Evolutionary conservation across 2,888 invertebrate species (phyloP).

Genomic region (Cacoxenus indagator): DNA sequence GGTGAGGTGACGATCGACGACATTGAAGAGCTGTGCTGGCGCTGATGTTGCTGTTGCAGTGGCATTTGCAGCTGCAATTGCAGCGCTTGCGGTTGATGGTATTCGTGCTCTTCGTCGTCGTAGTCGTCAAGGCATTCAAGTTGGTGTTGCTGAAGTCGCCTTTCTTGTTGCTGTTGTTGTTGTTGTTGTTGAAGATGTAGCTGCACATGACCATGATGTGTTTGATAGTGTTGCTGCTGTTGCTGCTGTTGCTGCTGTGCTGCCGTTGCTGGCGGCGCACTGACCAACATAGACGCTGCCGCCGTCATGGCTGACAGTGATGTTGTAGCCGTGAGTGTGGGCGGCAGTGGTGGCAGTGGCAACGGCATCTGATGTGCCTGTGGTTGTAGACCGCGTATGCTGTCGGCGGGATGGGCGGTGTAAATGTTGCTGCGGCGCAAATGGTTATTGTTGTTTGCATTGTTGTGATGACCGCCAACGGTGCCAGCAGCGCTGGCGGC

Average conservation of each 20-base stretch:
- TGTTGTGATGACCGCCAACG: slow-evolving; percentile 35
- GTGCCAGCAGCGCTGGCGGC: slow-evolving; percentile 36
- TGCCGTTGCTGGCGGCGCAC: slow-evolving; percentile 29
- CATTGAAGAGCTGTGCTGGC: slow-evolving; percentile 46
- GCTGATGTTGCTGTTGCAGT: slow-evolving; percentile 37
- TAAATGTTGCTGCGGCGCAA: slow-evolving; percentile 70
- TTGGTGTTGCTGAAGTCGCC: slow-evolving; percentile 58
- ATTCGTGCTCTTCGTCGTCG: slow-evolving; percentile 65
- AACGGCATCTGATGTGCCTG: slow-evolving; percentile 32
- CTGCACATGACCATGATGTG: slow-evolving; percentile 38
- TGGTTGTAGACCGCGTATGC: slow-evolving; percentile 66
- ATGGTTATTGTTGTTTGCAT: slow-evolving; percentile 66
- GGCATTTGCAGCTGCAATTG: slow-evolving; percentile 51
- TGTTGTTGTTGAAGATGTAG: slow-evolving; percentile 64
- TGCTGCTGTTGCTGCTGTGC: slow-evolving; percentile 47
- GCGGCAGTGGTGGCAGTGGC: slow-evolving; percentile 35
- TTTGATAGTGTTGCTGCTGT: slow-evolving; percentile 33
- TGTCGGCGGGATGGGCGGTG: slow-evolving; percentile 70
- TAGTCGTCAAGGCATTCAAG: slow-evolving; percentile 54
- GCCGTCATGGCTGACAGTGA: slow-evolving; percentile 47
- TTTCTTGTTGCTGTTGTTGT: slow-evolving; percentile 68
- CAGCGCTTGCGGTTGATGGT: slow-evolving; percentile 67
- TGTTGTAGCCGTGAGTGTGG: slow-evolving; percentile 46
- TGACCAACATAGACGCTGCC: slow-evolving; percentile 31
- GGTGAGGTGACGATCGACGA: slow-evolving; percentile 57